A percentile compares a stretch with the other conserved stretches of the same genome.
Evolutionary conservation across 2,797 vertebrate genomes (phyloP).

Genomic region (Pangasius djambal): DNA sequence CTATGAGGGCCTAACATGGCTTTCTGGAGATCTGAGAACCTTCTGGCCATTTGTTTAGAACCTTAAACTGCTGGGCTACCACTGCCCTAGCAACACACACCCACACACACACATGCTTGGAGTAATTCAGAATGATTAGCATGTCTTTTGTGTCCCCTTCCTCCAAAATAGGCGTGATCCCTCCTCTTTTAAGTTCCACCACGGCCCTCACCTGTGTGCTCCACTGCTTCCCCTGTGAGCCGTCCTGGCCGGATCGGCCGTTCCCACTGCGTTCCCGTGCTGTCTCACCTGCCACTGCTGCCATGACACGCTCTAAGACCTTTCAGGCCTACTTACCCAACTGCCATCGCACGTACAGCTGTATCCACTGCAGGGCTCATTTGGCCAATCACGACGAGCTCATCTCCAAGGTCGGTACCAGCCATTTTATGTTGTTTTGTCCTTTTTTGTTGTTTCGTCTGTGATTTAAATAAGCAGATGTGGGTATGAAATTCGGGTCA

Average conservation of each 20-base stretch:
- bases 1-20: no score
- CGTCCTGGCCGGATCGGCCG: slow-evolving; percentile 77
- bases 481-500: slow-evolving; percentile 65
- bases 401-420: slow-evolving; percentile 82
- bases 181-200: slow-evolving; percentile 67
- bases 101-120: no score
- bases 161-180: slow-evolving; percentile 9
- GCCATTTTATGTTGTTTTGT: slow-evolving; percentile 75
- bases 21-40: no score
- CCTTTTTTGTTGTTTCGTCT: slow-evolving; percentile 64
- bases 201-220: slow-evolving; percentile 88
- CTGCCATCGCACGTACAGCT: slow-evolving; percentile 89
- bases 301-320: slow-evolving; percentile 80
- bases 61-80: no score
- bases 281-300: slow-evolving; percentile 43
- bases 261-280: slow-evolving; percentile 38
- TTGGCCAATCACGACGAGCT: slow-evolving; percentile 89
- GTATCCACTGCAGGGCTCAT: slow-evolving; percentile 87
- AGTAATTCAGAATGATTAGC: no score
- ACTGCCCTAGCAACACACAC: no score
- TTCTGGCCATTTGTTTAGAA: no score
- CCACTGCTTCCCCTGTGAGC: slow-evolving; percentile 85
- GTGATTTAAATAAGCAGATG: not conserved
- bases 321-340: slow-evolving; percentile 88
- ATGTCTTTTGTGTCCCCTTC: not conserved